Base-by-base conservation (phyloP, 2,888 invertebrate species). In the Stratiomys singularior region DNA sequence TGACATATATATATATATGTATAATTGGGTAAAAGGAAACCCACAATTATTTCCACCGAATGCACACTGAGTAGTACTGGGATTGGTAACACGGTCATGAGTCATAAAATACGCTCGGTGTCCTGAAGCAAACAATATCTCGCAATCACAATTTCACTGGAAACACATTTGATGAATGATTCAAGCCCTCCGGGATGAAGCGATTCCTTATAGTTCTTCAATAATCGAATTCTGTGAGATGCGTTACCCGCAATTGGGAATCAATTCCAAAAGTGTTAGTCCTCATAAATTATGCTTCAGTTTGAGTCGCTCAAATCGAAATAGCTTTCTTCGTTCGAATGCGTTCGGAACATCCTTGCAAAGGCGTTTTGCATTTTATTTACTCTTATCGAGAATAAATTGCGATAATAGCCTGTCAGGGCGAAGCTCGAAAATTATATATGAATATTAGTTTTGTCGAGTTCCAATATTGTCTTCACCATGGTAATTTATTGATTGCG, bases 401-500 rank as follows among this genome's bases (percentile, higher is more conserved):
- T 28, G 58, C 18, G 18, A n/a, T 74, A 74, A 74, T 74, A 58
- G 23, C 74, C 74, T 74, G 74, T 74, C 74, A 74, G 13, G 60
- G n/a, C 21, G 58, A 74, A 60, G 74, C 74, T 74, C 74, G 74
- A 74, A 74, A 74, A 74, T 74, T 74, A 60, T 74, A 74, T 74
- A 74, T 74, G 74, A 58, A 74, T 74, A 74, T 74, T 74, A 58
- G 74, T 37, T 74, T 58, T 37, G 58, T 37, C 60, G 58, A 60
- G 74, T 72, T 74, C 74, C 74, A 74, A 74, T 74, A 74, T 74
- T 74, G 74, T 74, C 60, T 72, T 74, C 60, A 37, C 21, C 37
- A 4, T 27, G 74, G 37, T 21, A 58, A 74, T 74, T 74, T 74
- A 74, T 74, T 74, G 44, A 74, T 74, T 74, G 21, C 44, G 58